Evolutionary conservation across 2,797 vertebrate genomes (phyloP), one percentile per base, ranked within the genome.

Genomic region (Rallus crepitans): DNA sequence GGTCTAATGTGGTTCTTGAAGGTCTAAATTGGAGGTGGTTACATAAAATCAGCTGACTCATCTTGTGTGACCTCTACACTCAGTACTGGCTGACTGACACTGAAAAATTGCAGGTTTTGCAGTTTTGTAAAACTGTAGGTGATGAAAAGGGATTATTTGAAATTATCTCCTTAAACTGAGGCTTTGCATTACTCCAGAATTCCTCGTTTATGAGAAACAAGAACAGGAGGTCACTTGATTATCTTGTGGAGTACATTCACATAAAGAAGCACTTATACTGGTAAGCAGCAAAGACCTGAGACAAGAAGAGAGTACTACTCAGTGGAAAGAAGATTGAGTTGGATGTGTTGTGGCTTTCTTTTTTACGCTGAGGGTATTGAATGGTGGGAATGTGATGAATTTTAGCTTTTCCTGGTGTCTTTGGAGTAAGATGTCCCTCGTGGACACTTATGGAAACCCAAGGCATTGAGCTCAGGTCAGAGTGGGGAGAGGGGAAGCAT

Each of bases 21-120:
- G 73, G 20, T 66, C 71, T 89, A 64, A 92, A 93, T 5, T 86
- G 68, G 73, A 89, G 42, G 69, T 57, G 64, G 63, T 90, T 95
- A 87, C 45, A 72, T 90, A 91, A 96, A 94, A 94, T 89, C 66
- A 82, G 78, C 90, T 96, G 70, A 93, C 27, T 94, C 77, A 94
- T 93, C 77, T 86, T 0, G 5, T 59, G 63, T 72, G 63, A 85
- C 68, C 87, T 96, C 81, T 75, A 39, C 15, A 27, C 28, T 85
- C 50, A 30, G 14, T 71, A 68, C 48, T 69, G 53, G 73, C n/a
- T 84, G 79, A 88, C 70, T 89, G 61, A 76, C 25, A 70, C 33
- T 33, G 85, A 80, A 93, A 81, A 65, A 50, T 24, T 68, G 75
- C 73, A 71, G 87, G 21, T 82, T 94, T 93, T 90, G 37, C 56